phyloP scores from a whole-genome alignment of 1,140 invertebrate genomes.

The Caerostris extrusa region DNA sequence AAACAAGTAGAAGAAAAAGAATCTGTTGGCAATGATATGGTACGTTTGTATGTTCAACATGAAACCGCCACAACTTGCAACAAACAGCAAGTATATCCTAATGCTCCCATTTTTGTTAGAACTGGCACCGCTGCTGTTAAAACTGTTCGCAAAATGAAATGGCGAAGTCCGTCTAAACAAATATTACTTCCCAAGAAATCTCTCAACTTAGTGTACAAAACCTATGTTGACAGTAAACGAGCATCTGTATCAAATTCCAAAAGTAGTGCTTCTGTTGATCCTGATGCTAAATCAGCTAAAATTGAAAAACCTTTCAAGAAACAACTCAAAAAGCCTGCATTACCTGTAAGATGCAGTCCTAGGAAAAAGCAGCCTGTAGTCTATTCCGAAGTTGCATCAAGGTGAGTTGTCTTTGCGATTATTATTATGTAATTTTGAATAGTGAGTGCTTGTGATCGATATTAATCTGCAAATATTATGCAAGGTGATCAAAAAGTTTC shows the following conservation, averaged over 20 bases:
- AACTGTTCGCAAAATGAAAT: background rate
- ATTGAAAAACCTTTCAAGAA: background rate
- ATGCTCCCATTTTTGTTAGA: background rate
- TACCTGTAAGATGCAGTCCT: conserved; percentile 49
- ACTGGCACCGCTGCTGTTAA: background rate
- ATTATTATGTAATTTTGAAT: background rate
- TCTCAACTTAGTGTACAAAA: background rate
- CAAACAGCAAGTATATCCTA: background rate
- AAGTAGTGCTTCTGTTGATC: background rate
- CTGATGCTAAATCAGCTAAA: no score
- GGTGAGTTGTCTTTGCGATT: background rate
- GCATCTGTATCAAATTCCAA: background rate
- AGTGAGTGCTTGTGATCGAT: no score
- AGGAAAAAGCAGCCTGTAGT: conserved; percentile 42
- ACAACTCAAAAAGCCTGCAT: background rate
- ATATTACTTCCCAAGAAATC: background rate
- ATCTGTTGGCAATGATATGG: conserved; percentile 54
- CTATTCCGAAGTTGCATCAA: background rate
- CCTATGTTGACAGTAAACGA: background rate
- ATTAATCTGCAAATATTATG: no score
- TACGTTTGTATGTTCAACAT: conserved; percentile 43
- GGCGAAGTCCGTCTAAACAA: background rate
- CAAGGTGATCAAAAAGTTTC: no score
- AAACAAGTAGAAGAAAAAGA: conserved; percentile 59
- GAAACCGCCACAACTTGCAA: conserved; percentile 56